Evolutionary conservation across 1,140 invertebrate genomes (phyloP).

Genomic region (Trinorchestia longiramus): DNA sequence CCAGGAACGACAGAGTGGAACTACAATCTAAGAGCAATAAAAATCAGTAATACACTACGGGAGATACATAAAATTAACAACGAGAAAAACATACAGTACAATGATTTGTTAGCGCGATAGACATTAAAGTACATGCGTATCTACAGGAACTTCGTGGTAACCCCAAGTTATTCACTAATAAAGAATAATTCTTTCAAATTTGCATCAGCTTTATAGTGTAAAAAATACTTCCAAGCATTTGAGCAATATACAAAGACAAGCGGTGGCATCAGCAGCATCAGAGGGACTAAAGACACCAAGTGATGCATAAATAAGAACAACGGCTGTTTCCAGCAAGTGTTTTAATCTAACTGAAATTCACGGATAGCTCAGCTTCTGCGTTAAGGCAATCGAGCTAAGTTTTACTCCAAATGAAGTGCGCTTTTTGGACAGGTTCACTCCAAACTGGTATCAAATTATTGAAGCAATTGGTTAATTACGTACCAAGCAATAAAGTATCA

Average conservation of each 20-base stretch:
- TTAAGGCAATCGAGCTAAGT: neutral
- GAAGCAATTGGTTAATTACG: neutral
- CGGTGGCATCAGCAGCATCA: neutral
- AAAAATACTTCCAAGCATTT: neutral
- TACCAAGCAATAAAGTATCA: neutral
- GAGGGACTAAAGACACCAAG: neutral
- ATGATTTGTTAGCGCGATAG: neutral
- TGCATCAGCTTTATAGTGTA: neutral
- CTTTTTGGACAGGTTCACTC: neutral
- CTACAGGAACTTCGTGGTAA: neutral
- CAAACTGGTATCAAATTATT: neutral
- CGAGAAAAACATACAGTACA: neutral
- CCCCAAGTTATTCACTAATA: neutral
- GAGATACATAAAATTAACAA: neutral
- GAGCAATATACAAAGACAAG: neutral
- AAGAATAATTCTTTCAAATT: neutral
- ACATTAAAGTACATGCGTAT: neutral
- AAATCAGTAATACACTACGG: neutral
- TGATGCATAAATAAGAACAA: neutral
- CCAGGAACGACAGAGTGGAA: neutral
- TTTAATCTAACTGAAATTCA: neutral
- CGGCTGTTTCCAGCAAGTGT: neutral
- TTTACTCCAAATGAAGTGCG: neutral
- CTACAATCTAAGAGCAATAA: neutral
- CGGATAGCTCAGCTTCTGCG: neutral